Base-by-base conservation (phyloP, 1,140 invertebrate species). In the Neotoxoptera formosana region DNA sequence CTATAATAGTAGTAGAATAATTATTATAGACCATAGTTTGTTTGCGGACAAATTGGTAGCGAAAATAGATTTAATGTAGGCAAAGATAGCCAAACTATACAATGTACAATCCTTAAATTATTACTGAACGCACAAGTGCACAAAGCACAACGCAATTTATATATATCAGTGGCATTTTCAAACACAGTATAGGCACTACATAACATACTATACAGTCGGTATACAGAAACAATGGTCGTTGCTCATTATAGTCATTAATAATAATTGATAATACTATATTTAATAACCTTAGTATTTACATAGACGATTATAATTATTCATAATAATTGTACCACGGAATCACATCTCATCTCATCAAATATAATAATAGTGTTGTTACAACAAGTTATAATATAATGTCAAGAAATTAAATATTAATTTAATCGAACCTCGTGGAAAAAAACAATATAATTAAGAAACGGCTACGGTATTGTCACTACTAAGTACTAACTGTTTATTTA, bases 51-150 rank as follows among this genome's bases (percentile, higher is more conserved):
- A 83, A 84, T 84, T 25, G 83, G 9, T n/a, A n/a, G 2, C 30
- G 6, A 76, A 76, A 30, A 76, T 76, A 76, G n/a, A 76, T 41
- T 41, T 41, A 41, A 41, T 41, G 41, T 41, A 41, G 41, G 41
- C 41, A 41, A 41, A 41, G 41, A 41, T 41, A 41, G 14, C n/a
- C 60, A 17, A 17, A n/a, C 30, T 14, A 76, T 76, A n/a, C n/a
- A 76, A n/a, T 76, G 30, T 76, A 76, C n/a, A 76, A 76, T n/a
- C n/a, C n/a, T 76, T n/a, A 76, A 76, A 76, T 76, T n/a, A 76
- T 76, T n/a, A 76, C 14, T 76, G 60, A 34, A 76, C n/a, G 60
- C n/a, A 17, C 60, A 76, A 53, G 51, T 23, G 51, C 51, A 53
- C 51, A 53, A 53, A 53, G 21, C 51, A 53, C 51, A 53, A 53